A percentile compares a stretch with the other conserved stretches of the same genome.
These are phyloP conservation scores for Phenacoccus solenopsis DNA, from an alignment of 1,140 invertebrate genomes.

Conservation along the genomic window DNA sequence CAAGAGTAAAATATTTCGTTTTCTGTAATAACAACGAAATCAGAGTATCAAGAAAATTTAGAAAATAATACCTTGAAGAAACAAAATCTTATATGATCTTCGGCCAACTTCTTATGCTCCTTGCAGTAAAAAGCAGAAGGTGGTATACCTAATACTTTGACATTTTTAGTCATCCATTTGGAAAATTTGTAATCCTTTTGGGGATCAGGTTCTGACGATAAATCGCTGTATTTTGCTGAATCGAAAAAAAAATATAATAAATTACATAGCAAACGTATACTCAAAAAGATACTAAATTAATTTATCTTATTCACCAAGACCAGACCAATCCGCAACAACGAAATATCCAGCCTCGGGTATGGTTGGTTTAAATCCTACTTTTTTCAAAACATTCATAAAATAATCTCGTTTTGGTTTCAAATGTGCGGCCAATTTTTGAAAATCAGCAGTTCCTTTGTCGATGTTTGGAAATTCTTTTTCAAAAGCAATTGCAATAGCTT, in stretches of 20 bases:
- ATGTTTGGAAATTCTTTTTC: slow-evolving; percentile 68
- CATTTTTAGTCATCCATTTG: slow-evolving; percentile 88
- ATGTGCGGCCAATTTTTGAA: slow-evolving; percentile 60
- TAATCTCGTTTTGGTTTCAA: slow-evolving; percentile 72
- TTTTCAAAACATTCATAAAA: slow-evolving; percentile 59
- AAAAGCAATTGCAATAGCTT: slow-evolving; percentile 81
- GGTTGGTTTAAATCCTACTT: slow-evolving; percentile 78
- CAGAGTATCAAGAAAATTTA: background rate
- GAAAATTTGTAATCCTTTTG: slow-evolving; percentile 84
- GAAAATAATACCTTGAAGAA: slow-evolving; percentile 69
- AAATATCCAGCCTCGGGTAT: slow-evolving; percentile 96
- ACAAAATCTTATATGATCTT: slow-evolving; percentile 81
- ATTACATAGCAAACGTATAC: slow-evolving; percentile 4
- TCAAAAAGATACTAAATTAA: background rate
- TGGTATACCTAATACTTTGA: slow-evolving; percentile 86
- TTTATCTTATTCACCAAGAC: slow-evolving; percentile 42
- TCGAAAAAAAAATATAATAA: slow-evolving; percentile 24
- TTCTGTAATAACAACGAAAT: background rate
- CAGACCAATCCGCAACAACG: slow-evolving; percentile 85
- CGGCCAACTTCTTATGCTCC: slow-evolving; percentile 66
- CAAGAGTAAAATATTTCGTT: too few relatives aligned
- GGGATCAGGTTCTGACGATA: slow-evolving; percentile 51
- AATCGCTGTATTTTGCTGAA: slow-evolving; percentile 36
- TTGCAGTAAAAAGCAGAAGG: slow-evolving; percentile 84
- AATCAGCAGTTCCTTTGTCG: slow-evolving; percentile 70